A percentile compares a stretch with the other conserved stretches of the same genome.
Conservation (phyloP, 2,797 vertebrate species). For the Schizothorax lantsangensis region DNA sequence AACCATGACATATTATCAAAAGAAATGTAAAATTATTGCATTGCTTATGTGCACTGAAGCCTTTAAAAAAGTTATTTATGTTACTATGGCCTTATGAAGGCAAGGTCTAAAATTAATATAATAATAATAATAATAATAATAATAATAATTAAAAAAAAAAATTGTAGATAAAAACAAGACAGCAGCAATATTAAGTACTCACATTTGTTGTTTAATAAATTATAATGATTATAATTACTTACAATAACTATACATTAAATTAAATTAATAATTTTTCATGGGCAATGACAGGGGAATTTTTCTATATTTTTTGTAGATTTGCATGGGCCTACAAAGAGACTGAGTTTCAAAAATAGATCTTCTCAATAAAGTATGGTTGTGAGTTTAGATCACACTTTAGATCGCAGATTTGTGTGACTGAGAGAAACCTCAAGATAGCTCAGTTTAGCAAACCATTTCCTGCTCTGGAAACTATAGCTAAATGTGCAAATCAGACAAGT, state of each 20-base stretch:
- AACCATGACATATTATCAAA: background rate
- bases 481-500: background rate
- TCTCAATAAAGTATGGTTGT: background rate
- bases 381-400: background rate
- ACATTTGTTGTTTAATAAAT: background rate
- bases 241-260: background rate
- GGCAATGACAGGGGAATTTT: background rate
- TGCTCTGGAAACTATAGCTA: background rate
- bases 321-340: background rate
- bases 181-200: background rate
- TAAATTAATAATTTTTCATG: background rate
- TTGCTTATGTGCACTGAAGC: background rate
- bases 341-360: background rate
- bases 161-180: background rate
- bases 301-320: background rate
- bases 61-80: background rate
- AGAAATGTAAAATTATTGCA: background rate
- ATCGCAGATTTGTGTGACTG: background rate
- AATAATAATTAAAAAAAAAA: no score
- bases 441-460: slow-evolving; percentile 5
- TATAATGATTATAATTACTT: background rate
- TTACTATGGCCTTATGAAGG: background rate
- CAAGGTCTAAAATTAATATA: background rate
- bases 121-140: no score
- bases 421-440: slow-evolving; percentile 19